Evolutionary conservation across 2,797 vertebrate genomes (phyloP), one percentile per base, ranked within the genome.

Genomic region (Acipenser oxyrinchus): DNA sequence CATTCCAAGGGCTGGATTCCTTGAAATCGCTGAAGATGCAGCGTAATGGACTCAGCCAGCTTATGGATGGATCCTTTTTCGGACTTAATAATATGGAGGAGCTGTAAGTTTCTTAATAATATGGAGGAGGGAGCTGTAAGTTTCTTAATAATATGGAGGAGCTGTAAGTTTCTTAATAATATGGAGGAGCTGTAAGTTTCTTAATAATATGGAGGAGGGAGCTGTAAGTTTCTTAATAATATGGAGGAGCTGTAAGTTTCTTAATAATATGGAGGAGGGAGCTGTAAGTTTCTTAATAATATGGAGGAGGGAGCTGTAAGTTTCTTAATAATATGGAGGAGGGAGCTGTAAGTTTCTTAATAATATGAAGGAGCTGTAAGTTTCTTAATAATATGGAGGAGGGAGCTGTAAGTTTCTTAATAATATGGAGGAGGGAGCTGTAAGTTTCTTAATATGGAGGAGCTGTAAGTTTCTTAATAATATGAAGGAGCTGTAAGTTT

Each of bases 31-130:
- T 99, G 78, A 99, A 97, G 84, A 91, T 99, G 92, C 95, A 99
- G 71, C 88, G 94, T 75, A 99, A 99, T 63, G 93, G 95, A 74
- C 93, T 99, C 75, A 90, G 84, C 61, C 95, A 89, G 81, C 91
- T 98, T 59, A 98, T 98, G 93, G 95, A 98, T 67, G 96, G 95
- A 65, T 95, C 96, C 0, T 97, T 99, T 81, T 99, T 98, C 87
- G 96, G 96, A 75, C 85, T 99, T 66, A 93, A 93, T 77, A 95
- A 88, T 82, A 98, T 99, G 79, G 95, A 98, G 76, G 95, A 98
- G 80, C 67, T 99, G 96, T 98, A 80, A 95, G 96, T 93, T 4
- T 63, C 57, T 67, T 60, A 6, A 9, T 67, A 37, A 58, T 57
- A 48, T 48, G 5, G 23, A 50, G 58, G 48, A 49, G 48, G 62